Evolutionary conservation across 2,888 invertebrate species (phyloP), one percentile per base, ranked within the genome.

Genomic region (Hypomecis atomaria): DNA sequence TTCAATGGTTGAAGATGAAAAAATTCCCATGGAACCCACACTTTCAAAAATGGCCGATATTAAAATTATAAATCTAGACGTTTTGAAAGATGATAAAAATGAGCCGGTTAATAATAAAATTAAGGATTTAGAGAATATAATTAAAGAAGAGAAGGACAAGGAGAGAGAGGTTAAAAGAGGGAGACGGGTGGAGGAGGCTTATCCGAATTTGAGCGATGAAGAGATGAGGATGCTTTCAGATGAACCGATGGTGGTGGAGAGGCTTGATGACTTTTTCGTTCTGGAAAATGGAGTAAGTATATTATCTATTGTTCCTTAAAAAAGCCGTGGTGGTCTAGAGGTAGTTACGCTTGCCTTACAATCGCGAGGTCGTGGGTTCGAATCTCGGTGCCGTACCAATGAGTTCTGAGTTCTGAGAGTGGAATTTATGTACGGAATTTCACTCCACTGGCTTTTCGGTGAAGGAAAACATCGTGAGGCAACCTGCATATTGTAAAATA

Each of bases 221-320:
- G 89, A 89, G 37, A 75, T 87, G 81, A 78, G 87, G 50, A 88
- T 90, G 89, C 53, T 91, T 44, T 77, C 86, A 0, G 90, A 91
- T 63, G 87, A 88, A 0, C 87, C 90, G 0, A 65, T 52, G 54
- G 60, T 84, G 0, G 84, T 89, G 2, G 79, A 86, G 11, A 76
- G 74, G 9, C 70, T 73, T n/a, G 76, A 78, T 3, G 81, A 83
- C 13, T 84, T 80, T 0, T 67, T 75, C 0, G 73, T 75, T 1
- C 82, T 94, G 59, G 89, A 90, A 3, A 94, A 94, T 77, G 84
- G 90, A 76, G 94, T 94, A 67, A 78, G 79, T 71, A 60, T 45
- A 34, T 42, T 49, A 55, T 43, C 5, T 43, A 43, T 23, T 23
- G 23, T 23, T 23, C n/a, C n/a, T n/a, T n/a, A n/a, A n/a, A n/a